Conservation (phyloP, 2,888 invertebrate genomes). For the Coelopa pilipes region DNA sequence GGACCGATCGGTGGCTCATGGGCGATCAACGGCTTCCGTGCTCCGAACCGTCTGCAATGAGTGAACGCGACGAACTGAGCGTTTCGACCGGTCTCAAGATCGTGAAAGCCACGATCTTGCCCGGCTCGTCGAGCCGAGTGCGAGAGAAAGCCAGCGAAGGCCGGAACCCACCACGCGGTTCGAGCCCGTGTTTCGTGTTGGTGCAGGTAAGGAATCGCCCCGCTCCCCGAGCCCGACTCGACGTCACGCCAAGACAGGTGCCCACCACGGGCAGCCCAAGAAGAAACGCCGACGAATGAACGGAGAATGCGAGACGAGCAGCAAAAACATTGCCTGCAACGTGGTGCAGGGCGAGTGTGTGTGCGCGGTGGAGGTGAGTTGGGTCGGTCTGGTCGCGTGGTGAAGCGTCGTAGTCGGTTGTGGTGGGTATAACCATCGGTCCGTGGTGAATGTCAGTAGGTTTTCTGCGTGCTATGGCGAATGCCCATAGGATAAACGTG, state of each 20-base stretch:
- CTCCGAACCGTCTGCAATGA: slow-evolving; percentile 43
- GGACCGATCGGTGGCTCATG: neutral
- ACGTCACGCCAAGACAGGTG: slow-evolving; percentile 46
- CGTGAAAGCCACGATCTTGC: slow-evolving; percentile 28
- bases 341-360: too few species aligned
- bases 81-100: slow-evolving; percentile 30
- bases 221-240: neutral
- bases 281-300: slow-evolving; percentile 33
- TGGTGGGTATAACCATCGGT: neutral
- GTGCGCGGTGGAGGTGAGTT: too few species aligned
- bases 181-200: slow-evolving; percentile 2
- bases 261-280: slow-evolving; percentile 10
- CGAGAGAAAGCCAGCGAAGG: neutral
- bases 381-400: neutral
- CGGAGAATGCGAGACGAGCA: slow-evolving; percentile 19
- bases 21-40: neutral
- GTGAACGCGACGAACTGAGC: slow-evolving; percentile 50
- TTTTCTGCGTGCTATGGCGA: neutral
- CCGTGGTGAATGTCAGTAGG: neutral
- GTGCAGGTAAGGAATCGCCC: slow-evolving; percentile 10
- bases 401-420: neutral
- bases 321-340: slow-evolving; percentile 31
- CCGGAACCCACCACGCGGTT: slow-evolving; percentile 42
- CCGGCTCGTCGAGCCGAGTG: slow-evolving; percentile 42
- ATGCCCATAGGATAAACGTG: neutral